Percentiles rank a stretch among this genome's conserved stretches.
Conservation (phyloP, 2,797 vertebrate genomes). For the Ateles fusciceps region DNA sequence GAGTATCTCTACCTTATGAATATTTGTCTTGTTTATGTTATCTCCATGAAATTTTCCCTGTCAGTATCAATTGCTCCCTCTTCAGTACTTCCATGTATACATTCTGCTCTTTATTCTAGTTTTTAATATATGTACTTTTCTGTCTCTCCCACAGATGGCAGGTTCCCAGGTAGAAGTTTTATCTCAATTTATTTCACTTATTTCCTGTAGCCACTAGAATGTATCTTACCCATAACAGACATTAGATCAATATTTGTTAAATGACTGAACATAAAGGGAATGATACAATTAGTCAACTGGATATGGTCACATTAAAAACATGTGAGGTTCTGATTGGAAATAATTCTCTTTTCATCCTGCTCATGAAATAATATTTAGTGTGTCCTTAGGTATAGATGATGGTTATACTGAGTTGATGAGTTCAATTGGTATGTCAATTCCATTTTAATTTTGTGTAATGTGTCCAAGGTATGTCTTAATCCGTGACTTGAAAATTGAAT, state of each 20-base stretch:
- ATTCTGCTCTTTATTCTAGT: background rate
- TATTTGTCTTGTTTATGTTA: background rate
- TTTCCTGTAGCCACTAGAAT: background rate
- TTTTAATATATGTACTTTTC: background rate
- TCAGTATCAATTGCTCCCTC: background rate
- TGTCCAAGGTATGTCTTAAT: background rate
- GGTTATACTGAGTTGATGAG: background rate
- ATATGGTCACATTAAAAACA: background rate
- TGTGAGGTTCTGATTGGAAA: background rate
- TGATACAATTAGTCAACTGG: background rate
- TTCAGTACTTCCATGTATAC: background rate
- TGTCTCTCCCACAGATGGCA: background rate
- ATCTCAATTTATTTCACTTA: background rate
- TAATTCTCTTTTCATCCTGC: background rate
- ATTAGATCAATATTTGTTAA: background rate
- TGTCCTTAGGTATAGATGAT: background rate
- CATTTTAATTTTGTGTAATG: slow-evolving; percentile 14
- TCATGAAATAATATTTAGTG: slow-evolving; percentile 18
- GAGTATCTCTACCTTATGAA: background rate
- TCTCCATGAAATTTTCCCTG: background rate
- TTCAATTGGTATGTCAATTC: background rate
- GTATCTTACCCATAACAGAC: background rate
- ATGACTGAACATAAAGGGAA: slow-evolving; percentile 5
- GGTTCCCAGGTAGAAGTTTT: background rate
- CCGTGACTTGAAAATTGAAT: slow-evolving; percentile 6